A percentile compares a stretch with the other conserved stretches of the same genome.
Conservation (phyloP, 2,113 vertebrate species). For the Eubucco bourcierii region DNA sequence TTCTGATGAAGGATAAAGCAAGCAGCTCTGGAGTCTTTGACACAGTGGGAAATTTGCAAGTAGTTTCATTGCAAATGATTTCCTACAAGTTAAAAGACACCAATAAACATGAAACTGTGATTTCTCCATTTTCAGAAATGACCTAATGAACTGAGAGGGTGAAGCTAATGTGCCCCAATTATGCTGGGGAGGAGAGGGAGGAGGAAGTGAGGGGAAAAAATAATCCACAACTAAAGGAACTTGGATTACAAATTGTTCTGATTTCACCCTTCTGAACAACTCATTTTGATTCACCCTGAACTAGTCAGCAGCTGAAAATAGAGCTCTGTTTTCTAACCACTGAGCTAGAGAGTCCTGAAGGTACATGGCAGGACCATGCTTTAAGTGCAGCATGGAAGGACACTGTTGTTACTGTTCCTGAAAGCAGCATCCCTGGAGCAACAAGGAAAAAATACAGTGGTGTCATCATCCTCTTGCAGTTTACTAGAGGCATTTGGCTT, state of each 20-base stretch:
- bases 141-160: constrained; percentile 42
- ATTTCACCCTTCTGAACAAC: constrained; percentile 14
- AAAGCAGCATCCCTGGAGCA: background rate
- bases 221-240: background rate
- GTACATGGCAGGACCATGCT: background rate
- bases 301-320: background rate
- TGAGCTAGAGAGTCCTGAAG: background rate
- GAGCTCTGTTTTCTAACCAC: background rate
- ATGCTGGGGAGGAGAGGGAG: background rate
- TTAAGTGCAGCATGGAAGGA: background rate
- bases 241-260: background rate
- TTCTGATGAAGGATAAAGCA: constrained; percentile 23
- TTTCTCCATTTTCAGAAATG: constrained; percentile 24
- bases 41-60: constrained; percentile 8
- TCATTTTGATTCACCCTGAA: background rate
- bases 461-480: background rate
- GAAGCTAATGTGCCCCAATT: constrained; percentile 45
- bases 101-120: constrained; percentile 20
- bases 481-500: background rate
- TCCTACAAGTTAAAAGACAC: constrained; percentile 18
- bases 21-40: background rate
- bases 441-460: background rate
- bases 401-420: background rate
- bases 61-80: constrained; percentile 7
- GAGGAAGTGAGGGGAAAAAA: background rate